Evolutionary conservation across 2,797 vertebrate genomes (phyloP).

Genomic region (Hylomyscus alleni): DNA sequence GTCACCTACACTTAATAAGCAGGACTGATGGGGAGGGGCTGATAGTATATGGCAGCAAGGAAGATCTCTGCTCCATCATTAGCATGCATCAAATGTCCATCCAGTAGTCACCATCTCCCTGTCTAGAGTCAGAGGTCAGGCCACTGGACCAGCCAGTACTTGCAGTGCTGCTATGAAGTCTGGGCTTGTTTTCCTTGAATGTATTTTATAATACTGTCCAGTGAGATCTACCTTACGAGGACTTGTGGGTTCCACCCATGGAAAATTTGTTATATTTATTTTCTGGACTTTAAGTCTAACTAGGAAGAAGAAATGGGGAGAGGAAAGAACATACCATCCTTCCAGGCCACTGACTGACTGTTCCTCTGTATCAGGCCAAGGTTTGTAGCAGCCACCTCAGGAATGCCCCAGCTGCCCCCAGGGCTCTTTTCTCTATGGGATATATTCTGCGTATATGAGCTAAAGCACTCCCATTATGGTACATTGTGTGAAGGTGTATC

Average conservation of each 20-base stretch:
- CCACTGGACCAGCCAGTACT: constrained; percentile 30
- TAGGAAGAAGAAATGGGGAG: constrained; percentile 64
- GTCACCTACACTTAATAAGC: constrained; percentile 50
- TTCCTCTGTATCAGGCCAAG: constrained; percentile 61
- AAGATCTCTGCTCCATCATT: constrained; percentile 67
- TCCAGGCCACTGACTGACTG: constrained; percentile 51
- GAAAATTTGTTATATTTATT: constrained; percentile 58
- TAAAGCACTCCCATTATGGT: background rate
- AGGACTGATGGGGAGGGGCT: constrained; percentile 26
- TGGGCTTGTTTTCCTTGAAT: constrained; percentile 71
- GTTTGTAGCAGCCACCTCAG: constrained; percentile 66
- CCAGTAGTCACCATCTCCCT: constrained; percentile 42
- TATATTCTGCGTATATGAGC: background rate
- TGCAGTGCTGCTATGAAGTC: constrained; percentile 1
- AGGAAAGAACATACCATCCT: constrained; percentile 46
- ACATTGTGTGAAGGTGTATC: background rate
- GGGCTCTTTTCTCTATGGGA: background rate
- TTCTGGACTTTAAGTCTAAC: constrained; percentile 63
- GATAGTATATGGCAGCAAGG: constrained; percentile 63
- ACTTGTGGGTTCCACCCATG: constrained; percentile 58
- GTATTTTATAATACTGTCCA: constrained; percentile 76
- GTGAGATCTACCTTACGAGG: constrained; percentile 71
- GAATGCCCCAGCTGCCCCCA: background rate
- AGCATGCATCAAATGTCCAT: constrained; percentile 53
- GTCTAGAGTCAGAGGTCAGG: constrained; percentile 40